Conservation (phyloP, 2,113 vertebrate species). For the Salvelinus namaycush region DNA sequence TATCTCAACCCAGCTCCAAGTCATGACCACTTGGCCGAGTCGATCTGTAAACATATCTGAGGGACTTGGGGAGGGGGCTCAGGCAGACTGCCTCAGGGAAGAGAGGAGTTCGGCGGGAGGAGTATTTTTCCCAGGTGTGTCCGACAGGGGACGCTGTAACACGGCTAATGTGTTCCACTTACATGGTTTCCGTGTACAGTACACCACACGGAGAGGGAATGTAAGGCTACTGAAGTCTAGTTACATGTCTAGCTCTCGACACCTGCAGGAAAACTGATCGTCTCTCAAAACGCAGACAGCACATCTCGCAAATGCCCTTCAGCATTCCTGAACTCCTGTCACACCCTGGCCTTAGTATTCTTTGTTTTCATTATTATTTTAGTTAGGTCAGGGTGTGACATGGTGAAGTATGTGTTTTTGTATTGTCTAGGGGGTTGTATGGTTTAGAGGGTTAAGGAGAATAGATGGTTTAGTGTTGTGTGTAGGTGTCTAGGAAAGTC, state of each 20-base stretch:
- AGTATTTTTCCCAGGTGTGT: not conserved
- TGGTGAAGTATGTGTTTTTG: too few species aligned
- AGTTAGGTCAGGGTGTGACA: too few species aligned
- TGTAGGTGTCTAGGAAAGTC: too few species aligned
- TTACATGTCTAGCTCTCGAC: constrained; percentile 26
- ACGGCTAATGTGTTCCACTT: constrained; percentile 28
- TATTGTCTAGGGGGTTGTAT: too few species aligned
- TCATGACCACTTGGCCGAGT: constrained; percentile 42
- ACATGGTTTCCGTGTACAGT: constrained; percentile 50
- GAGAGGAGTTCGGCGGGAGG: constrained; percentile 5
- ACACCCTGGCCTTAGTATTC: too few species aligned
- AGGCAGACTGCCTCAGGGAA: constrained; percentile 14
- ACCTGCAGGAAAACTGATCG: constrained; percentile 26
- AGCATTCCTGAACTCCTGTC: too few species aligned
- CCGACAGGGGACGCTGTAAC: constrained; percentile 59
- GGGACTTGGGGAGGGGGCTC: constrained; percentile 26
- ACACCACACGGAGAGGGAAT: constrained; percentile 33
- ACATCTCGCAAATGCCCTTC: not conserved
- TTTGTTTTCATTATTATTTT: too few species aligned
- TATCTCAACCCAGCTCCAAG: constrained; percentile 20
- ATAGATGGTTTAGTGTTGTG: too few species aligned
- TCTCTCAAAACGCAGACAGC: not conserved
- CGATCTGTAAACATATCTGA: constrained; percentile 55
- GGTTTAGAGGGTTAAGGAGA: too few species aligned
- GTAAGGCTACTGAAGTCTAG: constrained; percentile 39